Conservation (phyloP, 2,113 vertebrate genomes). For the Sinocyclocheilus maitianheensis region DNA sequence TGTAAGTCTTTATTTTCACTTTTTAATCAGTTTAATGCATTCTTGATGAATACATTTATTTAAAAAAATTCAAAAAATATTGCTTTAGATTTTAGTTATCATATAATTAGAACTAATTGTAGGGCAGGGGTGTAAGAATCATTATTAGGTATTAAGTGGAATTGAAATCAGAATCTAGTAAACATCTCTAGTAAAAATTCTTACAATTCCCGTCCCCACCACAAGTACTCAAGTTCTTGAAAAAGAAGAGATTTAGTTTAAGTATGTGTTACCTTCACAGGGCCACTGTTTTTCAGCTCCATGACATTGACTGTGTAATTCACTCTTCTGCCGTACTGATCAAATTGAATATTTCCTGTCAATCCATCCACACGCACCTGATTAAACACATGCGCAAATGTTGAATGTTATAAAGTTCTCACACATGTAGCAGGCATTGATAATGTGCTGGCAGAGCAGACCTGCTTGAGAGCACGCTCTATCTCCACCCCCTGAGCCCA, state of each 20-base stretch:
- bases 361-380: slow-evolving; percentile 95
- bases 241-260: background rate
- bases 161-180: background rate
- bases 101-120: background rate
- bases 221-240: background rate
- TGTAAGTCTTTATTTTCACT: background rate
- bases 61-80: background rate
- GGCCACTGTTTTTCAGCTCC: slow-evolving; percentile 95
- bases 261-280: slow-evolving; percentile 82
- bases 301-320: slow-evolving; percentile 96
- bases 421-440: background rate
- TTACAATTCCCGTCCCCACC: background rate
- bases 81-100: background rate
- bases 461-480: slow-evolving; percentile 95
- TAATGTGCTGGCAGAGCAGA: slow-evolving; percentile 53
- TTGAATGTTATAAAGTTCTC: background rate
- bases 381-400: slow-evolving; percentile 7
- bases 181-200: background rate
- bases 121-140: background rate
- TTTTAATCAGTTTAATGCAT: background rate
- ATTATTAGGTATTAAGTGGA: background rate
- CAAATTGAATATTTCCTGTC: slow-evolving; percentile 96
- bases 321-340: slow-evolving; percentile 94
- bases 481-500: slow-evolving; percentile 98
- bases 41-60: background rate